Evolutionary conservation across 2,797 vertebrate genomes (phyloP).

Genomic region (Microcaecilia unicolor): DNA sequence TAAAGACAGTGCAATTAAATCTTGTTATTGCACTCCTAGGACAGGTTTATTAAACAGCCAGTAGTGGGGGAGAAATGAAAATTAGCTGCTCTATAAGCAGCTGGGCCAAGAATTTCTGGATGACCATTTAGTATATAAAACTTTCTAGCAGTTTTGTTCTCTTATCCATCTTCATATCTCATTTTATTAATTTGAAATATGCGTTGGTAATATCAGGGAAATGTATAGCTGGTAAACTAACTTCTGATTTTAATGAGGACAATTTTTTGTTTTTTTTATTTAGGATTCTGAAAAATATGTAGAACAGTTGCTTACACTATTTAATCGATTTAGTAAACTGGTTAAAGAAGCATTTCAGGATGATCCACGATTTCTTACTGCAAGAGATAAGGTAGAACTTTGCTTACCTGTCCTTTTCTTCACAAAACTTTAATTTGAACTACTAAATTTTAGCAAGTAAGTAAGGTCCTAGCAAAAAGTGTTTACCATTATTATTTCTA

Average conservation of each 20-base stretch:
- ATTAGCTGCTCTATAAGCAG: too few relatives aligned
- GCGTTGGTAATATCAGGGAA: background rate
- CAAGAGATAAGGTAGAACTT: constrained; percentile 85
- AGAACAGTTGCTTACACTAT: constrained; percentile 92
- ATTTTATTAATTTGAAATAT: too few relatives aligned
- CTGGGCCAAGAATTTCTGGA: background rate
- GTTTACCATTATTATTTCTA: too few relatives aligned
- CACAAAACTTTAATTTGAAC: background rate
- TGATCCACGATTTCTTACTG: constrained; percentile 94
- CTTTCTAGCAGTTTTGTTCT: background rate
- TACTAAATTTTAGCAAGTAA: background rate
- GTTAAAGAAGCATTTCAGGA: constrained; percentile 98
- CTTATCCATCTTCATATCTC: background rate
- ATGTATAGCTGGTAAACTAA: background rate
- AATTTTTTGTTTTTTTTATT: too few relatives aligned
- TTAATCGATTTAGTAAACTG: constrained; percentile 96
- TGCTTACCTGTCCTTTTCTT: constrained; percentile 4
- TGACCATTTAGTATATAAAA: background rate
- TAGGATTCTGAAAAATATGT: constrained; percentile 98
- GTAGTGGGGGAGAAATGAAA: too few relatives aligned
- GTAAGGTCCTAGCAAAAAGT: background rate
- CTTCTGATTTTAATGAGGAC: too few relatives aligned
- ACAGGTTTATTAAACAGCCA: too few relatives aligned
- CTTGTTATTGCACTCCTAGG: too few relatives aligned
- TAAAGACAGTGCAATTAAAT: background rate